Conservation (phyloP, 2,888 invertebrate genomes). For the Tethea ocularis region DNA sequence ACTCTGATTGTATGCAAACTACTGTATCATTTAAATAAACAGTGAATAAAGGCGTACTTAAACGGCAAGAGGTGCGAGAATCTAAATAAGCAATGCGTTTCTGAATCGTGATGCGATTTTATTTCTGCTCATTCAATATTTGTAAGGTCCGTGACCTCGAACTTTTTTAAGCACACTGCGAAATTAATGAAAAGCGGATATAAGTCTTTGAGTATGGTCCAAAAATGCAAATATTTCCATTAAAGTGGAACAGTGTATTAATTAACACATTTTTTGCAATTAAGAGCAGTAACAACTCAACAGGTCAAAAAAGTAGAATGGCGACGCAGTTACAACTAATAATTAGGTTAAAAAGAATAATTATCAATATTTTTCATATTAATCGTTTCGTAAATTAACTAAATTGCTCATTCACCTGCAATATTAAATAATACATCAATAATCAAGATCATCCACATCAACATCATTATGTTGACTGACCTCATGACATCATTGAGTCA, state of each 20-base stretch:
- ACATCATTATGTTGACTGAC: neutral
- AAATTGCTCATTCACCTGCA: neutral
- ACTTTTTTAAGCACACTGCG: too few species aligned
- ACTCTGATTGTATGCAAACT: conserved; percentile 80
- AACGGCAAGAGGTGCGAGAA: conserved; percentile 32
- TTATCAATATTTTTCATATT: neutral
- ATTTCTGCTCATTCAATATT: conserved; percentile 4
- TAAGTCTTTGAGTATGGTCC: neutral
- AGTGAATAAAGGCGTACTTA: conserved; percentile 48
- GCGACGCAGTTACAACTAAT: neutral
- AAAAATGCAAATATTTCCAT: conserved; percentile 7
- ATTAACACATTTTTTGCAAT: conserved; percentile 9
- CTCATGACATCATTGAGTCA: conserved; percentile 5
- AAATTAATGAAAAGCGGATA: neutral
- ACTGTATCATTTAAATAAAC: conserved; percentile 57
- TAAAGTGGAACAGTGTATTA: conserved; percentile 3
- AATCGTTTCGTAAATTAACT: neutral
- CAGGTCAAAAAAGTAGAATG: neutral
- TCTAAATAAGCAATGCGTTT: conserved; percentile 8
- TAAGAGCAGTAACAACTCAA: neutral
- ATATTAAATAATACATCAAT: neutral
- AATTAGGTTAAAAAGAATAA: neutral
- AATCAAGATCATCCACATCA: neutral
- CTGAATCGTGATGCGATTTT: conserved; percentile 3
- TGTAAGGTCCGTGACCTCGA: neutral